A percentile compares a stretch with the other conserved stretches of the same genome.
Conservation (phyloP, 2,888 invertebrate species). For the Dendrolimus pini region DNA sequence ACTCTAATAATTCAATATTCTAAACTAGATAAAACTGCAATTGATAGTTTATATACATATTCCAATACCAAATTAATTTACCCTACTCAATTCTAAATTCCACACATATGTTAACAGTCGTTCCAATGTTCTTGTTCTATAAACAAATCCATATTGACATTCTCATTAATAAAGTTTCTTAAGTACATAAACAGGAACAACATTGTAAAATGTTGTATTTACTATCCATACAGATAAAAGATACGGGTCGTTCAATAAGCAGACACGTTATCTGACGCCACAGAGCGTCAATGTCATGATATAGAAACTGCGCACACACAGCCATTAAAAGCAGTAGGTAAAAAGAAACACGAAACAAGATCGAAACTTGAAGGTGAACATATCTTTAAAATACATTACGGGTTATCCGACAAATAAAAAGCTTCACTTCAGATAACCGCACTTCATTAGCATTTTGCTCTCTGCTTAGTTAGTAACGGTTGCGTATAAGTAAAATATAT, state of each 20-base stretch:
- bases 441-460: constrained; percentile 48
- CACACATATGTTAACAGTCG: no score
- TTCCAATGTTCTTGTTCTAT: no score
- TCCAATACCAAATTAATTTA: no score
- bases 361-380: constrained; percentile 36
- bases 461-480: constrained; percentile 31
- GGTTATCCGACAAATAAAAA: constrained; percentile 49
- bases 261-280: neutral
- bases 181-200: neutral
- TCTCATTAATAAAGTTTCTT: neutral
- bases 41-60: no score
- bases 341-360: constrained; percentile 26
- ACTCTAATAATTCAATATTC: no score
- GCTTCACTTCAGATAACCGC: constrained; percentile 35
- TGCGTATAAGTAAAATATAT: constrained; percentile 34
- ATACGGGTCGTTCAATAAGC: neutral
- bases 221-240: neutral
- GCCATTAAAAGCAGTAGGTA: constrained; percentile 19
- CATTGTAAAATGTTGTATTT: neutral
- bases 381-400: constrained; percentile 52
- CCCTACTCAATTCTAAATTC: no score
- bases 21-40: no score
- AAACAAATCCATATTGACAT: neutral
- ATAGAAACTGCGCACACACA: constrained; percentile 22
- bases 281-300: constrained; percentile 15